Base-by-base conservation (phyloP, 2,888 invertebrate species). In the Galerucella nymphaeae region DNA sequence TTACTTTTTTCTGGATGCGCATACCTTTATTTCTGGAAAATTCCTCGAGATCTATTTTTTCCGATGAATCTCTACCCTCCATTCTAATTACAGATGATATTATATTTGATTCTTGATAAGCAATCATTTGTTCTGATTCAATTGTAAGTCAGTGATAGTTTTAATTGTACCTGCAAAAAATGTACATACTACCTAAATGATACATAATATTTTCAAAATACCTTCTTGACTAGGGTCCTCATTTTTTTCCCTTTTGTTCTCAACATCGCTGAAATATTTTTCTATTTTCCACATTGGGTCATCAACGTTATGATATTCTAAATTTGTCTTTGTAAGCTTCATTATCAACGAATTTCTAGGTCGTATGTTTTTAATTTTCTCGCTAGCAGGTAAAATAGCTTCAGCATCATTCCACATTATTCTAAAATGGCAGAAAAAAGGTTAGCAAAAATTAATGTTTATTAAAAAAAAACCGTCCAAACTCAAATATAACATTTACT, bases 11-110 rank as follows among this genome's bases (percentile, higher is more conserved):
- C 2, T 48, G 48, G 48, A 13, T 48, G 48, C 48, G 48, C 48
- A 48, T 48, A 48, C 48, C 48, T 48, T 48, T 48, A 48, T 48
- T 48, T 48, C 14, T 48, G 48, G 48, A 48, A 48, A 48, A 50
- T 50, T 50, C 50, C n/a, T 8, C 50, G 50, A 50, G 16, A 50
- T 50, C 50, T 16, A 50, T 50, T 50, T 50, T 50, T 50, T 50
- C 50, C 16, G 50, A 50, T 50, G 16, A 50, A 50, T n/a, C 6
- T 50, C n/a, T 50, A 16, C n/a, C n/a, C 50, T 50, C 8, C n/a
- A 50, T 50, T 50, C 8, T 16, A 50, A 16, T 50, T 16, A 50
- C 18, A 50, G 16, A 16, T 16, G 50, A 16, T 50, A 50, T 50
- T 50, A 50, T 50, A 50, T 50, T 50, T 18, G 18, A 50, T 50